These are phyloP conservation scores for Adelges cooleyi DNA, from an alignment of 1,140 invertebrate genomes.

Conservation along the genomic window DNA sequence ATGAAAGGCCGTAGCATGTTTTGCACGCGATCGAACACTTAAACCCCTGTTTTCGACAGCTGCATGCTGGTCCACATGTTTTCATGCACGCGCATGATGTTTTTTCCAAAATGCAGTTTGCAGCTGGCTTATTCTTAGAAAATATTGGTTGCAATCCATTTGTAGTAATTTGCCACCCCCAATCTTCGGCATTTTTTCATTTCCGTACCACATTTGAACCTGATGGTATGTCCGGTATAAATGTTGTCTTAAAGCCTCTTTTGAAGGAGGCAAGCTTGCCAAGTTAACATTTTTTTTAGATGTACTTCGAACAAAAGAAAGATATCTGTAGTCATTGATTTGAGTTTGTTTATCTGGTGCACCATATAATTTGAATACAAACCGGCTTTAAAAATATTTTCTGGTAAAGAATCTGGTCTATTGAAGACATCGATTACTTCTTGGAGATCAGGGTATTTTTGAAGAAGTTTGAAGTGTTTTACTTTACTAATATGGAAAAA, in stretches of 20 bases:
- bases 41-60: not conserved
- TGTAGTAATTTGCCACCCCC: conserved; percentile 5
- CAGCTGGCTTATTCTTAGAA: not conserved
- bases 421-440: not conserved
- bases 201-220: not conserved
- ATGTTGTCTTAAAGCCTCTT: not conserved
- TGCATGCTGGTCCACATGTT: not conserved
- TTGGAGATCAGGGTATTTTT: conserved; percentile 13
- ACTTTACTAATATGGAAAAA: conserved; percentile 30
- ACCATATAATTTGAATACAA: conserved; percentile 6
- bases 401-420: not conserved
- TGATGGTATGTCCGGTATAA: conserved; percentile 1
- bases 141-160: not conserved
- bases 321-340: conserved; percentile 2
- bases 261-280: not conserved
- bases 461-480: conserved; percentile 9
- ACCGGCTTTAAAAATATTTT: conserved; percentile 11
- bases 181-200: not conserved
- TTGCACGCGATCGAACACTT: not conserved
- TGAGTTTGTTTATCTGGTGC: not conserved
- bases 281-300: conserved; percentile 1
- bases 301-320: not conserved
- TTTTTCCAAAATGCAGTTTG: conserved; percentile 1
- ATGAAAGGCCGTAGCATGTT: not conserved
- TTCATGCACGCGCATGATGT: conserved; percentile 1